A percentile compares a stretch with the other conserved stretches of the same genome.
Evolutionary conservation across 2,888 invertebrate species (phyloP).

Genomic region (Alsophila aescularia): DNA sequence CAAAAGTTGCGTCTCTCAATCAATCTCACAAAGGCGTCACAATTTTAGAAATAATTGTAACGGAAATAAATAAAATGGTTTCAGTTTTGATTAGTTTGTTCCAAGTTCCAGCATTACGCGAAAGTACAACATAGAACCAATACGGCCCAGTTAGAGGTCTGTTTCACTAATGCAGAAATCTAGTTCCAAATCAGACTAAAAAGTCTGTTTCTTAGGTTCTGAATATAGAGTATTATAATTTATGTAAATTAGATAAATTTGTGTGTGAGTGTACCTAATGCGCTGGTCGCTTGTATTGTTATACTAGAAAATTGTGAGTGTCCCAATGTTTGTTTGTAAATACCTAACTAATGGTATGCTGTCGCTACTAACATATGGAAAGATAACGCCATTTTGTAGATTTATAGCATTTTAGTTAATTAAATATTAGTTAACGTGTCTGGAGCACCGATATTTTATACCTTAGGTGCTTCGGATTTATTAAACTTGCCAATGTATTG

Average conservation of each 20-base stretch:
- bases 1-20: neutral
- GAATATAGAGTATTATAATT: constrained; percentile 7
- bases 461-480: constrained; percentile 29
- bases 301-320: constrained; percentile 41
- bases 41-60: neutral
- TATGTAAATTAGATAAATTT: constrained; percentile 35
- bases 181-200: constrained; percentile 60
- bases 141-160: constrained; percentile 27
- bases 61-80: neutral
- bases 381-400: constrained; percentile 11
- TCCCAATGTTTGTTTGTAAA: constrained; percentile 7
- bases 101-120: neutral
- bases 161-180: constrained; percentile 46
- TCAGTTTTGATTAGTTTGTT: too few relatives aligned
- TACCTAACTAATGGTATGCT: neutral
- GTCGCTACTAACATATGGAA: constrained; percentile 7
- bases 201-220: constrained; percentile 52
- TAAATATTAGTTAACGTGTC: constrained; percentile 25
- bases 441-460: constrained; percentile 27
- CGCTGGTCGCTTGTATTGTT: constrained; percentile 68
- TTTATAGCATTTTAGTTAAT: constrained; percentile 33
- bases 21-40: neutral
- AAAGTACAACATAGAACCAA: neutral
- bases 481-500: constrained; percentile 49
- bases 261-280: constrained; percentile 41